phyloP scores from a whole-genome alignment of 2,888 invertebrate genomes.

The Eristalis pertinax region DNA sequence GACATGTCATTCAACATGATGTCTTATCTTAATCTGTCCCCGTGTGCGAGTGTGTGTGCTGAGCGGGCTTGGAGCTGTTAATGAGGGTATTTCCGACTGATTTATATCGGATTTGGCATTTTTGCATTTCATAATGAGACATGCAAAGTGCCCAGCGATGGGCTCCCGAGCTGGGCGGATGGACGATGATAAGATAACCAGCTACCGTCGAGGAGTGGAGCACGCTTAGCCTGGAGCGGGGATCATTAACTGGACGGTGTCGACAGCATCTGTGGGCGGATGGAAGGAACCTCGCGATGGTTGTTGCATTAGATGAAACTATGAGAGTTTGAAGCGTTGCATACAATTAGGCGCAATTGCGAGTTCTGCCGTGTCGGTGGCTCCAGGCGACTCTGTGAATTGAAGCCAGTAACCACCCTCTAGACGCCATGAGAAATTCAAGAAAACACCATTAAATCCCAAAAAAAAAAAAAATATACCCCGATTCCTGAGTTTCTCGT shows the following conservation, averaged over 20 bases:
- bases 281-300: neutral
- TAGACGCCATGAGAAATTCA: neutral
- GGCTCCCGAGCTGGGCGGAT: neutral
- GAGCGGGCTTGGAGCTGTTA: constrained; percentile 48
- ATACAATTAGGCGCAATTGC: constrained; percentile 11
- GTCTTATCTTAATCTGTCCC: constrained; percentile 56
- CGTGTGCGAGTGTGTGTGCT: neutral
- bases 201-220: neutral
- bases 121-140: constrained; percentile 69
- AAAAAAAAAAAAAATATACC: neutral
- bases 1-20: constrained; percentile 72
- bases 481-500: neutral
- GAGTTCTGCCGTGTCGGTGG: neutral
- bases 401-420: too few species aligned
- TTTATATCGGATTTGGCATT: constrained; percentile 53
- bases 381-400: neutral
- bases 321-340: neutral
- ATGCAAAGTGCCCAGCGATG: constrained; percentile 34
- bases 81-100: constrained; percentile 62
- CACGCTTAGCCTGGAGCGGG: neutral
- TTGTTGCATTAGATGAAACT: constrained; percentile 12
- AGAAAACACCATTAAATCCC: neutral
- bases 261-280: constrained; percentile 22
- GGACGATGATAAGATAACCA: constrained; percentile 5
- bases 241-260: neutral